phyloP scores from a whole-genome alignment of 2,113 vertebrate species.

The Podarcis raffonei region DNA sequence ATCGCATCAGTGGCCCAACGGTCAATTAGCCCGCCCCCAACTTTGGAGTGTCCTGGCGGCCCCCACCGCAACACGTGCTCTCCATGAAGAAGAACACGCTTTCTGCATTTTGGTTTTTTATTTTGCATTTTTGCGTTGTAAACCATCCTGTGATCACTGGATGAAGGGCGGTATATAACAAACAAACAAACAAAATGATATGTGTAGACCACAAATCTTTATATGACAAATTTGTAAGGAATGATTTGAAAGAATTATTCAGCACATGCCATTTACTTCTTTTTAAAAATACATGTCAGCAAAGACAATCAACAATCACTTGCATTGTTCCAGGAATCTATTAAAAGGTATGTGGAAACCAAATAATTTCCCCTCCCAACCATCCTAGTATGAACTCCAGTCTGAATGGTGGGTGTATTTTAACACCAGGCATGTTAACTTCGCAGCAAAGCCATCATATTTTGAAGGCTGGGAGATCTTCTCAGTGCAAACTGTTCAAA shows the following conservation, averaged over 20 bases:
- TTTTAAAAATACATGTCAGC: background rate
- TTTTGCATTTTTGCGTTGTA: too few species aligned
- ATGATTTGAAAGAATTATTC: background rate
- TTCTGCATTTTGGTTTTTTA: too few species aligned
- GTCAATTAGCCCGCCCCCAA: too few species aligned
- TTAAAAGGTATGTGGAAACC: background rate
- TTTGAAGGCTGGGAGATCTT: rapidly evolving
- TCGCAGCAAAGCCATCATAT: background rate
- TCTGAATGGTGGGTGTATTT: background rate
- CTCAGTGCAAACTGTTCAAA: background rate
- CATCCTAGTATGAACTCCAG: background rate
- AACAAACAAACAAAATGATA: background rate
- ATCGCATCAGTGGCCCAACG: too few species aligned
- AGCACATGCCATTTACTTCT: background rate
- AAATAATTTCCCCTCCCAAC: background rate
- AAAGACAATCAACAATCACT: background rate
- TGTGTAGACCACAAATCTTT: background rate
- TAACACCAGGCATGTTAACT: rapidly evolving
- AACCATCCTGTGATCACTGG: too few species aligned
- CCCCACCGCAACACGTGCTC: too few species aligned
- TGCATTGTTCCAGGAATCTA: background rate
- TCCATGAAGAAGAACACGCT: too few species aligned
- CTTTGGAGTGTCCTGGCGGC: too few species aligned
- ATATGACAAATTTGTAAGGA: background rate
- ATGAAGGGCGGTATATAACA: too few species aligned